phyloP scores from a whole-genome alignment of 2,113 vertebrate genomes.

The Rhea americana region DNA sequence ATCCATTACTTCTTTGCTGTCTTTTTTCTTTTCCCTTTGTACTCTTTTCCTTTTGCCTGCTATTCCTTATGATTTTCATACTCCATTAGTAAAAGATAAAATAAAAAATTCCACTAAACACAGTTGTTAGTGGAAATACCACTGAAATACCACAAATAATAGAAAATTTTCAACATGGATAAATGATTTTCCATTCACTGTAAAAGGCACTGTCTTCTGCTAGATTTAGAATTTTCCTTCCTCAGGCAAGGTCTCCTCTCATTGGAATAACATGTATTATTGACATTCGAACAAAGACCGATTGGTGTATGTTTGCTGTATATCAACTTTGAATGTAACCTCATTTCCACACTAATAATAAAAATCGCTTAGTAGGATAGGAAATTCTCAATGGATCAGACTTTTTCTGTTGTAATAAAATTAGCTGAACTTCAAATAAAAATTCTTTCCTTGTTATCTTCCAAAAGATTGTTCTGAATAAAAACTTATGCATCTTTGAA shows the following conservation, averaged over 20 bases:
- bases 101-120: neutral
- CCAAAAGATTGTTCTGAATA: neutral
- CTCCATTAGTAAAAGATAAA: neutral
- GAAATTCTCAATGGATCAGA: neutral
- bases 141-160: neutral
- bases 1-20: neutral
- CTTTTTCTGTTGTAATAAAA: neutral
- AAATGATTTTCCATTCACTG: neutral
- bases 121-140: neutral
- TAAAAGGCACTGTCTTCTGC: neutral
- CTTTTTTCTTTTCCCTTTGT: neutral
- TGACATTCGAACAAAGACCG: conserved; percentile 6
- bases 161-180: neutral
- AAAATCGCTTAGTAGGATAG: neutral
- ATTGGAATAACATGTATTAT: neutral
- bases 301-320: neutral
- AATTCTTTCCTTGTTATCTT: neutral
- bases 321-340: conserved; percentile 18
- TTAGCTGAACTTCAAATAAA: neutral
- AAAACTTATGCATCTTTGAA: neutral
- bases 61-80: neutral
- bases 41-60: neutral
- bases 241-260: neutral
- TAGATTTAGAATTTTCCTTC: conserved; percentile 4
- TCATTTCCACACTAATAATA: conserved; percentile 1